Conservation (phyloP, 2,113 vertebrate genomes). For the Psammodynastes pulverulentus region DNA sequence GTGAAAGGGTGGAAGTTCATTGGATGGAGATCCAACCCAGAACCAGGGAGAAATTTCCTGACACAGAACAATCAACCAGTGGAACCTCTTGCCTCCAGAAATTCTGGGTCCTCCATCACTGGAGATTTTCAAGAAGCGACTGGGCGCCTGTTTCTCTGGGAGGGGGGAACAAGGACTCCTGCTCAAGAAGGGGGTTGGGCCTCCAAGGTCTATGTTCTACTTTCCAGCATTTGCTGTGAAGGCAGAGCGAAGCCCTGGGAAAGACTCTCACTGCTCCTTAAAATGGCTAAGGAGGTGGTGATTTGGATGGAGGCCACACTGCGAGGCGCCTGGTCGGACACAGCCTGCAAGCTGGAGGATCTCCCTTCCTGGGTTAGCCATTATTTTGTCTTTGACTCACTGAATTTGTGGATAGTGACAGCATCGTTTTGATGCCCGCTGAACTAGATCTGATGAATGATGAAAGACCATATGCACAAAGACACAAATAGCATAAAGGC, state of each 20-base stretch:
- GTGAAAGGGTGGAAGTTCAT: not conserved
- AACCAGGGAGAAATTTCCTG: not conserved
- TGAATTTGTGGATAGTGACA: not conserved
- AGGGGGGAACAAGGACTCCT: not conserved
- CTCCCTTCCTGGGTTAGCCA: not conserved
- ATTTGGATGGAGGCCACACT: not conserved
- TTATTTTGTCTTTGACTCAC: not conserved
- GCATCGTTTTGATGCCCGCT: not conserved
- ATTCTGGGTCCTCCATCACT: not conserved
- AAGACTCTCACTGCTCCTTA: not conserved
- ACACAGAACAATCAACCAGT: not conserved
- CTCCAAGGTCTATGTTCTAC: not conserved
- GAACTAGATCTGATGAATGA: not conserved
- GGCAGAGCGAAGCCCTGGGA: not conserved
- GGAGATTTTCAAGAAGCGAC: not conserved
- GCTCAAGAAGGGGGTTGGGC: not conserved
- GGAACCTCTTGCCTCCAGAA: not conserved
- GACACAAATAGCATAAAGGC: not conserved
- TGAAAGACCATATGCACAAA: not conserved
- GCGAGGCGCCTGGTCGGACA: not conserved
- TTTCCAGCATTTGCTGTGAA: not conserved
- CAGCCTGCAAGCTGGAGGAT: not conserved
- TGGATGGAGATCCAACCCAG: not conserved
- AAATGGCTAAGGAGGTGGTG: not conserved
- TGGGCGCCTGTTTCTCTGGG: not conserved